Percentiles rank a stretch among this genome's conserved stretches.
These are phyloP conservation scores for Orius laevigatus DNA, from an alignment of 1,140 invertebrate species.

Conservation along the genomic window DNA sequence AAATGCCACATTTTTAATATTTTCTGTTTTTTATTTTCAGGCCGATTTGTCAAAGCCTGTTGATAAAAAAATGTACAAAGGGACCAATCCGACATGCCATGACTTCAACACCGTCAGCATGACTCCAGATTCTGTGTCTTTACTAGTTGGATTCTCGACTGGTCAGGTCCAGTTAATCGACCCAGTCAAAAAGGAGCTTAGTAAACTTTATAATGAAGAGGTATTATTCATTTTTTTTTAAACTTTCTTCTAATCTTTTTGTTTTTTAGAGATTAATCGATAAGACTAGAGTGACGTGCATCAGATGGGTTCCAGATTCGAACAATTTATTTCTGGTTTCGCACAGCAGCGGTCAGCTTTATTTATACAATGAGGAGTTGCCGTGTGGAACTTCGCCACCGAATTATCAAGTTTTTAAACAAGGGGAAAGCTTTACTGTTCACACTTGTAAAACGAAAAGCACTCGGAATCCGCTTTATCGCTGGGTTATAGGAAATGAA, in stretches of 20 bases:
- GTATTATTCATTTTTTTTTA: constrained; percentile 34
- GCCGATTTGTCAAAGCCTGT: constrained; percentile 90
- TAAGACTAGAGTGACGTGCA: constrained; percentile 95
- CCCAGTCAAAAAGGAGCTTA: constrained; percentile 87
- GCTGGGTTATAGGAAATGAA: constrained; percentile 72
- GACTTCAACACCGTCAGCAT: constrained; percentile 86
- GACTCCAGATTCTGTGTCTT: constrained; percentile 59
- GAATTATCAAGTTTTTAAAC: constrained; percentile 89
- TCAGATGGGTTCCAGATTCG: constrained; percentile 91
- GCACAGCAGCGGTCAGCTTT: constrained; percentile 91
- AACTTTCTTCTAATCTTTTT: constrained; percentile 16
- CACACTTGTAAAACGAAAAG: constrained; percentile 94
- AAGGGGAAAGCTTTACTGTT: constrained; percentile 84
- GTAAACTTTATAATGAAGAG: constrained; percentile 97
- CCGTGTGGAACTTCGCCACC: constrained; percentile 66
- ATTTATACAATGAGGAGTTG: constrained; percentile 93
- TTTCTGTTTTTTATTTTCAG: constrained; percentile 16
- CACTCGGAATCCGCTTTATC: constrained; percentile 85
- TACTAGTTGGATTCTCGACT: constrained; percentile 92
- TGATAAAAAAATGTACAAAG: constrained; percentile 96
- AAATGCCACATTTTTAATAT: too few relatives aligned
- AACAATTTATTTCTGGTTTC: constrained; percentile 85
- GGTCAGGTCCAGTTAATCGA: constrained; percentile 96
- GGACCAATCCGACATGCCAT: constrained; percentile 96
- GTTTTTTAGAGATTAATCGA: constrained; percentile 82